Evolutionary conservation across 2,888 invertebrate species (phyloP).

Genomic region (Plemyria rubiginata): DNA sequence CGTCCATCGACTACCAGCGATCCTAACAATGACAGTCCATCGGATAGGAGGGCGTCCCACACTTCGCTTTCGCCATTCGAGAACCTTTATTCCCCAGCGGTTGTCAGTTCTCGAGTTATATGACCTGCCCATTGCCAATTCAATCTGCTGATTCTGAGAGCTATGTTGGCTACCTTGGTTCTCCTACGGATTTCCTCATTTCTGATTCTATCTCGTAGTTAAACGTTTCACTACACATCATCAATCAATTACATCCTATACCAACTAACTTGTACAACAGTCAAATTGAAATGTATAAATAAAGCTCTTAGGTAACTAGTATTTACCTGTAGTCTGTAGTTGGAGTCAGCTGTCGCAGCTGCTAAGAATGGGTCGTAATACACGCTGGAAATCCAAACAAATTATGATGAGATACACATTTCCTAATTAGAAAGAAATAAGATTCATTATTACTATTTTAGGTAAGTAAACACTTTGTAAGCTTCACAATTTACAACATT

Average conservation of each 20-base stretch:
- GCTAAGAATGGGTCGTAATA: slow-evolving; percentile 99
- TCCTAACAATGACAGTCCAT: too few species aligned
- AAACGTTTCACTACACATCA: slow-evolving; percentile 9
- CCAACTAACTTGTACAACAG: neutral
- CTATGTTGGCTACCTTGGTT: too few species aligned
- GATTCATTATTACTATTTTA: slow-evolving; percentile 1
- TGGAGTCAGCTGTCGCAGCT: slow-evolving; percentile 93
- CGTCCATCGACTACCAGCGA: too few species aligned
- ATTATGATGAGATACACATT: slow-evolving; percentile 20
- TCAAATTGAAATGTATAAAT: neutral
- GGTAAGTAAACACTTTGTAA: slow-evolving; percentile 19
- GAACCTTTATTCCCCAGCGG: too few species aligned
- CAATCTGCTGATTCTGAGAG: too few species aligned
- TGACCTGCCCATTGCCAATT: too few species aligned
- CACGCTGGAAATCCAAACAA: slow-evolving; percentile 87
- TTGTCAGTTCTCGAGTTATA: too few species aligned
- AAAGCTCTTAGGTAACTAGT: neutral
- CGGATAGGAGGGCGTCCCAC: too few species aligned
- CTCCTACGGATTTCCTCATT: too few species aligned
- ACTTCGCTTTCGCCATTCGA: too few species aligned
- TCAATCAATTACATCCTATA: neutral
- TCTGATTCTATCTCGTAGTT: too few species aligned
- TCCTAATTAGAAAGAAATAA: neutral
- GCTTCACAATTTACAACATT: slow-evolving; percentile 20
- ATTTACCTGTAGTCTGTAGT: slow-evolving; percentile 95